Percentiles rank a stretch among this genome's conserved stretches.
Conservation (phyloP, 2,888 invertebrate species). For the Gymnosoma rotundatum region DNA sequence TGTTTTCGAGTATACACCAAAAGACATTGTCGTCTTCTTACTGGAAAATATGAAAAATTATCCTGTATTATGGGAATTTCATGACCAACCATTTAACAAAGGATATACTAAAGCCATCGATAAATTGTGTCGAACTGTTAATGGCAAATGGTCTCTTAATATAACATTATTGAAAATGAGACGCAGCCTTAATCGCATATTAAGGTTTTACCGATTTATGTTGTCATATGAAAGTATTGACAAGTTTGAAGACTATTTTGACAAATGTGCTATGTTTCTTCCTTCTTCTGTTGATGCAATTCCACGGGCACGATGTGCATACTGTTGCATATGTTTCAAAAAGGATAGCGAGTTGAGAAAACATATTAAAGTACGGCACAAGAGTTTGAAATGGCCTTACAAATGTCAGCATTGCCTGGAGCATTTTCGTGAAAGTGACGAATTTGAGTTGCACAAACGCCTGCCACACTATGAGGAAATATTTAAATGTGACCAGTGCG, state of each 20-base stretch:
- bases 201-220: conserved; percentile 51
- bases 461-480: conserved; percentile 47
- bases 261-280: conserved; percentile 43
- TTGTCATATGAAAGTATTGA: conserved; percentile 32
- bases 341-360: conserved; percentile 33
- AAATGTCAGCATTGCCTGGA: conserved; percentile 47
- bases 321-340: conserved; percentile 50
- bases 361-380: conserved; percentile 32
- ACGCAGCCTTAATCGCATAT: conserved; percentile 42
- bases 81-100: conserved; percentile 39
- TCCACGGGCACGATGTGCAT: conserved; percentile 36
- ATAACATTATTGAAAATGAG: conserved; percentile 43
- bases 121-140: conserved; percentile 31
- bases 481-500: conserved; percentile 44
- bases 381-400: conserved; percentile 48
- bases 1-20: conserved; percentile 49
- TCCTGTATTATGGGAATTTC: conserved; percentile 59
- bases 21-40: conserved; percentile 39
- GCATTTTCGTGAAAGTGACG: conserved; percentile 43
- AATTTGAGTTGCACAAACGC: conserved; percentile 49
- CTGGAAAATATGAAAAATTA: conserved; percentile 46
- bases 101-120: conserved; percentile 31
- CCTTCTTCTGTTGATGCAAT: conserved; percentile 31
- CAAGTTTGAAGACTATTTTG: conserved; percentile 39
- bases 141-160: conserved; percentile 47